Conservation (phyloP, 2,888 invertebrate genomes). For the Cephalotes varians region DNA sequence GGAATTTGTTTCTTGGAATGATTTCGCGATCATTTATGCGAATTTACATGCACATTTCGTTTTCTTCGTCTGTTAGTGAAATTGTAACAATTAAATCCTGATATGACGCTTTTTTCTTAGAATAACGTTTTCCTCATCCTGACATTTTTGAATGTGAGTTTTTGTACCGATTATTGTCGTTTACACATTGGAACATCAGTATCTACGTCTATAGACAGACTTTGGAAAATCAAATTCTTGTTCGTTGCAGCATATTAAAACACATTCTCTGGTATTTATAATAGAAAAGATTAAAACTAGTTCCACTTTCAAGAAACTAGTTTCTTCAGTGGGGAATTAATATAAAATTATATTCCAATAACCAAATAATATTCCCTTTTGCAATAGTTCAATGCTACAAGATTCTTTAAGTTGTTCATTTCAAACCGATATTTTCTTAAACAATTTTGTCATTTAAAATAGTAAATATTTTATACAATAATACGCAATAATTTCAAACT, state of each 20-base stretch:
- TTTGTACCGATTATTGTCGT: background rate
- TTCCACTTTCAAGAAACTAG: conserved; percentile 15
- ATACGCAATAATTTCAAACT: background rate
- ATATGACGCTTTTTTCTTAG: background rate
- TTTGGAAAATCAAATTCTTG: background rate
- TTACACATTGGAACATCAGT: background rate
- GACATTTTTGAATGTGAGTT: background rate
- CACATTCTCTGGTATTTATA: background rate
- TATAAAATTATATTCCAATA: background rate
- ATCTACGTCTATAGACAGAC: background rate
- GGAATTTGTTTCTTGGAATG: background rate
- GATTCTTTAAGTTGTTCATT: background rate
- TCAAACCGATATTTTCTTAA: background rate
- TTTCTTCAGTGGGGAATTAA: background rate
- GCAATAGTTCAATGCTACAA: background rate
- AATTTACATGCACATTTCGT: background rate
- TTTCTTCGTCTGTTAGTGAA: background rate
- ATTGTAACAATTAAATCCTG: background rate
- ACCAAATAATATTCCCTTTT: background rate
- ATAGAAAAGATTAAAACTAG: conserved; percentile 3
- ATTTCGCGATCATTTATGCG: background rate
- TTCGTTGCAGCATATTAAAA: background rate
- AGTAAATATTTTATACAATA: background rate
- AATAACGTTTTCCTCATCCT: background rate
- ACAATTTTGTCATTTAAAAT: background rate